phyloP scores from a whole-genome alignment of 64 coral and sea anemone species.

The Trachythela sp. region DNA sequence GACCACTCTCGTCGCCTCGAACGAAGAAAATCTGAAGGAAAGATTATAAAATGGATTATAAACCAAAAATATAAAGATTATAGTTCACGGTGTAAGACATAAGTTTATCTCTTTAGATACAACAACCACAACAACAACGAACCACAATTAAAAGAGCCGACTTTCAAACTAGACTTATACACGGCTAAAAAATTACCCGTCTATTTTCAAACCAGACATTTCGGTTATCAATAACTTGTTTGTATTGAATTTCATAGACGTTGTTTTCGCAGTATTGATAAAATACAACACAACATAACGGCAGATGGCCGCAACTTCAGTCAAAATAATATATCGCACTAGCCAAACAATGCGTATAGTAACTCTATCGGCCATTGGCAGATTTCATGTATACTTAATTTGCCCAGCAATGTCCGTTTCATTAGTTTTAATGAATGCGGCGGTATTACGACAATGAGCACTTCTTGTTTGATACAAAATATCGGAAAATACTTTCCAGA shows the following conservation, averaged over 20 bases:
- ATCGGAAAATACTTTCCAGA: neutral
- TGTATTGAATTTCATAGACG: neutral
- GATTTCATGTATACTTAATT: neutral
- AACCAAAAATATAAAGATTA: neutral
- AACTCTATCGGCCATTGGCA: neutral
- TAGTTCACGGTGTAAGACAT: neutral
- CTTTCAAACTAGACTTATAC: neutral
- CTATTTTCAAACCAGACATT: neutral
- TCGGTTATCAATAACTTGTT: neutral
- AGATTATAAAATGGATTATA: neutral
- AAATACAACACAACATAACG: neutral
- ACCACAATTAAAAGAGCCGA: neutral
- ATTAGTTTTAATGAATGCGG: neutral
- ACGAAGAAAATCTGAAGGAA: too few species aligned
- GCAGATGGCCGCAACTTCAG: neutral
- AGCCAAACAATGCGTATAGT: neutral
- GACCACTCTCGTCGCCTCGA: too few species aligned
- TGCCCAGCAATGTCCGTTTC: neutral
- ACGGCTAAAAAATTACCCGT: neutral
- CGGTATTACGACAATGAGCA: neutral
- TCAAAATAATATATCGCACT: neutral
- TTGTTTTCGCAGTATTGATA: neutral
- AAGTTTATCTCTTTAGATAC: neutral
- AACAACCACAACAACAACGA: neutral
- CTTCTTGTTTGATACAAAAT: neutral